Conservation (phyloP, 2,797 vertebrate genomes). For the Aratinga solstitialis region DNA sequence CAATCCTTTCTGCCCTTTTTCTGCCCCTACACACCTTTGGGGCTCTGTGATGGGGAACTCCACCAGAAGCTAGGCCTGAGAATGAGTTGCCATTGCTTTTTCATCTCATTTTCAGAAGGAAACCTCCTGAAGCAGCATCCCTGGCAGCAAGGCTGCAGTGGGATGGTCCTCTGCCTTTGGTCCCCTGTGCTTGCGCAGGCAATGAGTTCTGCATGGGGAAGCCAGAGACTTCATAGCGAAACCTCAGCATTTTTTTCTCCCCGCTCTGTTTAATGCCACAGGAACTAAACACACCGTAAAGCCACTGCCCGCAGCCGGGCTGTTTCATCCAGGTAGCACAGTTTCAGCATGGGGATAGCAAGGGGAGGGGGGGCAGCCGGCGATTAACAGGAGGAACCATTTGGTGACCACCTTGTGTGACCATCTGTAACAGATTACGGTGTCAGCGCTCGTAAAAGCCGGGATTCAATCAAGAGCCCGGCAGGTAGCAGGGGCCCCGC, state of each 20-base stretch:
- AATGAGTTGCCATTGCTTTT: background rate
- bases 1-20: background rate
- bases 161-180: background rate
- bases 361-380: background rate
- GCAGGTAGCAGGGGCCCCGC: conserved; percentile 35
- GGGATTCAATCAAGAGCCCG: conserved; percentile 52
- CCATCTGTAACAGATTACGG: conserved; percentile 69
- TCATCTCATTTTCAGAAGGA: background rate
- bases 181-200: rapidly evolving
- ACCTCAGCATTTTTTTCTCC: background rate
- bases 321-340: conserved; percentile 5
- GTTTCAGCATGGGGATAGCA: rapidly evolving
- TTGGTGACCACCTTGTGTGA: conserved; percentile 61
- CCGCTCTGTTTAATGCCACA: background rate
- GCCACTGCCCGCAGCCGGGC: background rate
- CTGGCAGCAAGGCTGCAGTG: background rate
- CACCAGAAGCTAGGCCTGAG: background rate
- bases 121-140: background rate
- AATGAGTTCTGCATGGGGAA: rapidly evolving
- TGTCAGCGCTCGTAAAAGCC: conserved; percentile 50
- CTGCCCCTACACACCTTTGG: too few species aligned
- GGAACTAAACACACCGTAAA: conserved; percentile 28
- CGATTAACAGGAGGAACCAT: conserved; percentile 10
- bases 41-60: background rate
- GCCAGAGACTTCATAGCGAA: background rate